Evolutionary conservation across 1,140 invertebrate species (phyloP).

Genomic region (Eurosta solidaginis): DNA sequence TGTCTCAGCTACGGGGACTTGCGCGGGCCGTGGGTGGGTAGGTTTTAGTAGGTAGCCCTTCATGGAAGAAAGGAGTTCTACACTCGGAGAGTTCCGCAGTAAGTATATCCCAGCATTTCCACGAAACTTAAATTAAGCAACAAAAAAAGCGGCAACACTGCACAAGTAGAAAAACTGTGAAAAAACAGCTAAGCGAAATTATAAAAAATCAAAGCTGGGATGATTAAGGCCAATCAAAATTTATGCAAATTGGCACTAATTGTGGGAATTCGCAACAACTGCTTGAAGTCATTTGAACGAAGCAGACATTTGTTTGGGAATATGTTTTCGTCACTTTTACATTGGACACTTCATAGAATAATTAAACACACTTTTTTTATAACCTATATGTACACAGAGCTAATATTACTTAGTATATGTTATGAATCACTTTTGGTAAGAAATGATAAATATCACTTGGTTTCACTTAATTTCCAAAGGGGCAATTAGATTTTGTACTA

Average conservation of each 20-base stretch:
- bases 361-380: not conserved
- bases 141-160: not conserved
- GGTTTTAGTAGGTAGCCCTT: no score
- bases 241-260: slow-evolving; percentile 19
- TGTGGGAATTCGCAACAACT: not conserved
- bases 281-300: not conserved
- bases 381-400: not conserved
- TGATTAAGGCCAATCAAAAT: not conserved
- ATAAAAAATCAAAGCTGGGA: not conserved
- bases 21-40: no score
- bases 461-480: not conserved
- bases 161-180: not conserved
- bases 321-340: not conserved
- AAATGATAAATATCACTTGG: not conserved
- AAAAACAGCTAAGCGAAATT: not conserved
- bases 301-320: not conserved
- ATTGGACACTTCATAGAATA: not conserved
- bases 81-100: no score
- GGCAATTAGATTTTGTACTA: not conserved
- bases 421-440: not conserved
- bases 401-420: not conserved
- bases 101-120: no score
- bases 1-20: no score
- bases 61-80: no score
- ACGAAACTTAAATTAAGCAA: no score